Evolutionary conservation across 2,888 invertebrate genomes (phyloP), one percentile per base, ranked within the genome.

Genomic region (Drosophila anomelani): DNA sequence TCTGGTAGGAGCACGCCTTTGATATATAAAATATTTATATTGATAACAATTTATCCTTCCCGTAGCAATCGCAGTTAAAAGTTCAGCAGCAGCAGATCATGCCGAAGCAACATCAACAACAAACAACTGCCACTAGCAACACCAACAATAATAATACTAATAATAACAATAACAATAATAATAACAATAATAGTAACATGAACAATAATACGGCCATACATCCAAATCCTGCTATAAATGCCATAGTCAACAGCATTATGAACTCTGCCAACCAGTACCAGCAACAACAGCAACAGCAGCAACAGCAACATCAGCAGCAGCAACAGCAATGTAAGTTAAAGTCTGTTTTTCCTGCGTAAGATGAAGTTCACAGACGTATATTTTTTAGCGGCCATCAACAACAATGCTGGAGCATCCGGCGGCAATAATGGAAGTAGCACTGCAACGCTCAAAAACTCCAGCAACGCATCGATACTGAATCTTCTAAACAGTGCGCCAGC

Each of bases 241-340:
- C 96, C 56, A 94, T 97, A 80, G 96, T 96, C 74, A 96, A 95
- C 75, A 96, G 96, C 90, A 94, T 96, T 43, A 96, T 96, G 96
- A 96, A 96, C 91, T 96, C 96, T 10, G 96, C 96, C 46, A 96
- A 96, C 91, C 96, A 96, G 90, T 96, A 96, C 91, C 95, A 95
- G 90, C 95, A 95, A 79, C 91, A 92, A 32, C 91, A 91, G 44
- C 91, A 93, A 76, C 91, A 84, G 12, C 90, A 89, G 12, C 89
- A 79, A 15, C 80, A 78, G 2, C 78, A 71, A 9, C 82, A 81
- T 26, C 26, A 26, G 26, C 26, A 26, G 12, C 78, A 53, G 3
- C 46, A 46, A 47, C 53, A 56, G 32, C 67, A 78, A 53, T 38
- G 85, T 85, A 51, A 76, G 80, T 56, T 10, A 15, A 38, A 10